Evolutionary conservation across 1,140 invertebrate genomes (phyloP).

Genomic region (Lepidurus arcticus): DNA sequence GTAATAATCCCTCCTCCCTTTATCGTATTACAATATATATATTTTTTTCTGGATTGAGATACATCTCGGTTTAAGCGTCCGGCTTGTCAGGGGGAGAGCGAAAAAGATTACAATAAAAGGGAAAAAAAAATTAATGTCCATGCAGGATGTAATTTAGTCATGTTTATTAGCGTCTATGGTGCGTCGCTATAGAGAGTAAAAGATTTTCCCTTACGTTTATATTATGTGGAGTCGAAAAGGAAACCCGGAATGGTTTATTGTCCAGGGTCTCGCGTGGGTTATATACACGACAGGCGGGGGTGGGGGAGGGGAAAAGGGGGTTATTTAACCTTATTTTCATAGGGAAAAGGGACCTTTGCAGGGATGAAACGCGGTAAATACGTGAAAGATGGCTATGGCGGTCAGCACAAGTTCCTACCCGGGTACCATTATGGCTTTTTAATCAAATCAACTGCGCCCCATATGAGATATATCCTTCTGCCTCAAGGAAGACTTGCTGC

Average conservation of each 20-base stretch:
- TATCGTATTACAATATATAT: neutral
- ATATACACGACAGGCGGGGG: neutral
- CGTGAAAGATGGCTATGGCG: neutral
- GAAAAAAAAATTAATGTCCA: neutral
- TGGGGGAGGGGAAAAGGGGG: neutral
- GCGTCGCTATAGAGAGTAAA: neutral
- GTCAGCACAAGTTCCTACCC: neutral
- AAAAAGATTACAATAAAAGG: too few relatives aligned
- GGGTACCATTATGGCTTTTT: constrained; percentile 10
- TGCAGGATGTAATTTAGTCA: constrained; percentile 11
- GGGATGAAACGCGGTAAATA: neutral
- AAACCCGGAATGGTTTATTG: neutral
- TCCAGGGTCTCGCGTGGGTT: neutral
- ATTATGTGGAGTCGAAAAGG: neutral
- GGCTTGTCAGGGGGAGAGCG: neutral
- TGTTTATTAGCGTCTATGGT: neutral
- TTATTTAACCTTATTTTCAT: constrained; percentile 12
- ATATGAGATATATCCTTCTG: neutral
- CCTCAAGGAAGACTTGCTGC: neutral
- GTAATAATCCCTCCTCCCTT: neutral
- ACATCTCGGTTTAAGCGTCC: neutral
- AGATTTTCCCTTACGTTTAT: neutral
- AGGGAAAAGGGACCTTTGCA: neutral
- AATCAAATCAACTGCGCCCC: constrained; percentile 16
- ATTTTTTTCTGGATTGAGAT: neutral